Base-by-base conservation (phyloP, 2,113 vertebrate species). In the Mystacornis crossleyi region DNA sequence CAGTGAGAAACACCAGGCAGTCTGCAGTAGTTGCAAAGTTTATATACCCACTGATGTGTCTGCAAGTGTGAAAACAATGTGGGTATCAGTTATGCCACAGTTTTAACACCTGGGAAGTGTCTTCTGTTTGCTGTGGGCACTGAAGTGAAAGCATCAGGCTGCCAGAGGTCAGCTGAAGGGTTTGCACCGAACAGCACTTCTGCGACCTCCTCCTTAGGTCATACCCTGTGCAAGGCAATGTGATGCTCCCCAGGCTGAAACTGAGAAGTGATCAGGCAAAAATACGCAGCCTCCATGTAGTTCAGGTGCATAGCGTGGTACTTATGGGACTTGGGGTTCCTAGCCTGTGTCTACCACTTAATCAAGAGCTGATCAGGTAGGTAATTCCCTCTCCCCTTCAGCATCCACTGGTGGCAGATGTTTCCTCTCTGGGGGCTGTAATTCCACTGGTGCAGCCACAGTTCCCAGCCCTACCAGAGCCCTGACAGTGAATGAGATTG, bases 101-200 rank as follows among this genome's bases (percentile, higher is more conserved):
- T 61, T 88, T 72, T 51, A 72, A 75, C 4, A 3, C 15, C 77
- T 40, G 55, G 51, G 53, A 70, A 21, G 24, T 45, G n/a, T 60
- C 21, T 82, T 73, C 28, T 26, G 5, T 79, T 60, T 57, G 53
- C 58, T 48, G 81, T n/a, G 45, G 43, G 48, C 73, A 85, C 70
- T 42, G 66, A 66, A 51, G 61, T 42, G 47, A 42, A 54, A 86
- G 47, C 51, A 42, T 48, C 26, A 33, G 51, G 55, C 86, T 1
- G 1, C 45, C 71, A 69, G 69, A 84, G 57, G 65, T 12, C 62
- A 75, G 54, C 51, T 72, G 58, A 33, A 84, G 60, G 20, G 14
- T 54, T 67, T 0, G 0, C 31, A 26, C 11, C 0, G 2, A 57
- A 5, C 53, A 36, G 72, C 2, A 2, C 7, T 79, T 34, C 48